Evolutionary conservation across 2,888 invertebrate species (phyloP), one percentile per base, ranked within the genome.

Genomic region (Osmoderma eremita): DNA sequence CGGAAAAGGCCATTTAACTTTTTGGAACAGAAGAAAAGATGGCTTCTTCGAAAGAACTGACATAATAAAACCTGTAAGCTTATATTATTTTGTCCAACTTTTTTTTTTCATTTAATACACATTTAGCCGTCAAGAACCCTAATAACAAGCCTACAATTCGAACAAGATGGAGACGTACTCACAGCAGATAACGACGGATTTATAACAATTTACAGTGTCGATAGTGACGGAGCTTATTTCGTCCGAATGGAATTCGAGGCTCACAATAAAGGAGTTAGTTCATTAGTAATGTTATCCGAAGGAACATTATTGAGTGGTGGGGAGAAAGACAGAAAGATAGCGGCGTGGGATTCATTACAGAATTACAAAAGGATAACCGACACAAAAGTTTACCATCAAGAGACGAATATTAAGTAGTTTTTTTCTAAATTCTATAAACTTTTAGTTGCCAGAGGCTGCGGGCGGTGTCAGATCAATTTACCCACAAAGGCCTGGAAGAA

Each of bases 181-280:
- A 95, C 95, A 0, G 96, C 95, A 0, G 96, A 97, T 77, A 92
- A 93, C 69, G 94, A 94, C 78, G 96, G 96, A 5, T 93, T 94
- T 76, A 92, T 97, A 70, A 94, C 95, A 3, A 89, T 96, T 67
- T 97, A 96, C 82, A 92, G 93, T 70, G 93, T 94, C 0, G 94
- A 94, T 78, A 91, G 93, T 24, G 94, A 94, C 76, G 95, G 94
- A 0, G 93, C 94, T 1, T 95, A 94, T 80, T 94, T 93, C 77
- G 93, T 94, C 2, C 86, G 93, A 71, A 92, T 93, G 87, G 94
- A 94, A 82, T 94, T 93, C 78, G 94, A 94, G 84, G 92, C 93
- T 0, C 94, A 94, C 77, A 92, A 91, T 72, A 94, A 94, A 81
- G 92, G 94, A 30, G 93, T 95, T 42, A 93, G 93, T 72, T 92